Evolutionary conservation across 2,888 invertebrate species (phyloP), one percentile per base, ranked within the genome.

Genomic region (Chymomyza procnemis): DNA sequence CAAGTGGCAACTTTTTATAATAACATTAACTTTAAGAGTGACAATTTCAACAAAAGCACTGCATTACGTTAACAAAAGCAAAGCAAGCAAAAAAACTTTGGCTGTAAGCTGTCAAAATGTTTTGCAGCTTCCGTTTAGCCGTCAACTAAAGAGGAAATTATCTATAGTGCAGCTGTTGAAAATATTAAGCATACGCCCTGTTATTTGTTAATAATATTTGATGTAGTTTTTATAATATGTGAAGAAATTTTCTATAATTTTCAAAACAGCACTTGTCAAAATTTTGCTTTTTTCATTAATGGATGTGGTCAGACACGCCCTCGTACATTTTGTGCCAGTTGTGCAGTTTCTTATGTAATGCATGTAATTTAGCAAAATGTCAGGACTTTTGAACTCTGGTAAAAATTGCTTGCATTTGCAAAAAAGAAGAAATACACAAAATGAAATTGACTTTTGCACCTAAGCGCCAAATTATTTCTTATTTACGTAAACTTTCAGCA

Each of bases 391-490:
- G n/a, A n/a, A n/a, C n/a, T n/a, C n/a, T 26, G 26, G 26, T 26
- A 26, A 26, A 8, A 48, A 48, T 12, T 52, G 54, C 69, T 72
- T 76, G 78, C 81, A 80, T 83, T 74, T 85, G 84, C 76, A 83
- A 76, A 73, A 76, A 61, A 76, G 75, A 74, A 76, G 73, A 66
- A 48, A 26, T 26, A 2, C 8, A 26, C 26, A 6, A 22, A 22
- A 22, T 26, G 26, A n/a, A n/a, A n/a, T n/a, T n/a, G n/a, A n/a
- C n/a, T n/a, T n/a, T n/a, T n/a, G n/a, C n/a, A n/a, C n/a, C n/a
- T n/a, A n/a, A n/a, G n/a, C n/a, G n/a, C n/a, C n/a, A n/a, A n/a
- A n/a, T n/a, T n/a, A n/a, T n/a, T n/a, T n/a, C n/a, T n/a, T n/a
- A n/a, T n/a, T n/a, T n/a, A n/a, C n/a, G n/a, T n/a, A n/a, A n/a